Evolutionary conservation across 2,888 invertebrate species (phyloP).

Genomic region (Onchidella celtica): DNA sequence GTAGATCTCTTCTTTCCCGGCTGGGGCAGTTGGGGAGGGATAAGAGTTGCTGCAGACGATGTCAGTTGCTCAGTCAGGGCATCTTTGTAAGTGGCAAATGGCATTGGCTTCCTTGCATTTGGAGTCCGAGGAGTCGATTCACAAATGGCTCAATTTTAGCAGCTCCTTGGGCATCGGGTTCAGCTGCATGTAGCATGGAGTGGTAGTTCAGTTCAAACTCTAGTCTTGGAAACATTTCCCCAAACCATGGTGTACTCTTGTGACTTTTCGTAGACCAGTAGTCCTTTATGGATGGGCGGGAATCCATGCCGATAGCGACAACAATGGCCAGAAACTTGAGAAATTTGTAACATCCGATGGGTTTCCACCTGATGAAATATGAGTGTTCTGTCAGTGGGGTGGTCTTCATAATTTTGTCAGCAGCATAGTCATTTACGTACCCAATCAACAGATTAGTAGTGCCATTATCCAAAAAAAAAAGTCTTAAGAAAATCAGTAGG

Average conservation of each 20-base stretch:
- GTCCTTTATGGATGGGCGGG: not conserved
- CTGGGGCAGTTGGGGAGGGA: too few species aligned
- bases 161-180: not conserved
- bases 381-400: not conserved
- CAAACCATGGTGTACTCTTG: not conserved
- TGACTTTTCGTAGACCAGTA: constrained; percentile 17
- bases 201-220: not conserved
- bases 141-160: not conserved
- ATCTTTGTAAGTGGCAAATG: too few species aligned
- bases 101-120: not conserved
- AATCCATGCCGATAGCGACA: not conserved
- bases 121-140: not conserved
- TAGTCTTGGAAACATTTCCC: not conserved
- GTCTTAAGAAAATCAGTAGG: not conserved
- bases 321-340: not conserved
- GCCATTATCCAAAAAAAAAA: too few species aligned
- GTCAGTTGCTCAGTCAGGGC: too few species aligned
- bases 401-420: not conserved
- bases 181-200: not conserved
- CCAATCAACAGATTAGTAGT: too few species aligned
- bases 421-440: not conserved
- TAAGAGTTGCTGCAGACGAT: too few species aligned
- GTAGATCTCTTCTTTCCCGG: too few species aligned
- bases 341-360: not conserved
- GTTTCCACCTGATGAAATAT: not conserved